Evolutionary conservation across 2,113 vertebrate genomes (phyloP).

Genomic region (Chionodraco myersi): DNA sequence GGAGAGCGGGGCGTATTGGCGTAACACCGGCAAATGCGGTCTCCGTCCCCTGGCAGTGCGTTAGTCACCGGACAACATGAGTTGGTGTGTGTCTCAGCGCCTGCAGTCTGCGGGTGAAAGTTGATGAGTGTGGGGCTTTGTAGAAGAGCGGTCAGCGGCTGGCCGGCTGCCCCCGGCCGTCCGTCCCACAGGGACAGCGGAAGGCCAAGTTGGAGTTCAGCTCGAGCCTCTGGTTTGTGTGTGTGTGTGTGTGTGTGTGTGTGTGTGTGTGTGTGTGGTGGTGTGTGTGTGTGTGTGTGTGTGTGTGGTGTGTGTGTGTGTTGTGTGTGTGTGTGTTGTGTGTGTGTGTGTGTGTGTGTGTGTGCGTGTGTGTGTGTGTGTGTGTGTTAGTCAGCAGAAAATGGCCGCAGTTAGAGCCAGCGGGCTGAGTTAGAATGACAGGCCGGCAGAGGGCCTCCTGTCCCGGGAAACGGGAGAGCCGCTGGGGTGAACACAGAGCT

Average conservation of each 20-base stretch:
- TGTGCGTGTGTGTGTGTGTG: no score
- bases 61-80: slow-evolving; percentile 26
- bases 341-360: no score
- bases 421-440: slow-evolving; percentile 84
- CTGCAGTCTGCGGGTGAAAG: slow-evolving; percentile 40
- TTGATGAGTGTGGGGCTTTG: slow-evolving; percentile 40
- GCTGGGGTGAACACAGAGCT: slow-evolving; percentile 19
- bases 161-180: slow-evolving; percentile 17
- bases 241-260: slow-evolving; percentile 4
- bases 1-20: slow-evolving; percentile 7
- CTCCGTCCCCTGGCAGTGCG: slow-evolving; percentile 41
- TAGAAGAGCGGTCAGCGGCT: slow-evolving; percentile 1
- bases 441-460: slow-evolving; percentile 82
- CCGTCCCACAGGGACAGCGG: slow-evolving; percentile 52
- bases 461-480: slow-evolving; percentile 59
- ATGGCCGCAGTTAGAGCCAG: slow-evolving; percentile 89
- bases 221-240: slow-evolving; percentile 49
- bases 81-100: slow-evolving; percentile 5
- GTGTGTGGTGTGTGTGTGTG: slow-evolving; percentile 1
- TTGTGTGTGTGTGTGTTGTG: neutral
- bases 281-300: no score
- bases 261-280: neutral
- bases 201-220: slow-evolving; percentile 81
- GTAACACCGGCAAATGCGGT: neutral
- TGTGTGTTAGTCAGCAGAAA: slow-evolving; percentile 86